Conservation (phyloP, 2,888 invertebrate species). For the Branchellion lobata region DNA sequence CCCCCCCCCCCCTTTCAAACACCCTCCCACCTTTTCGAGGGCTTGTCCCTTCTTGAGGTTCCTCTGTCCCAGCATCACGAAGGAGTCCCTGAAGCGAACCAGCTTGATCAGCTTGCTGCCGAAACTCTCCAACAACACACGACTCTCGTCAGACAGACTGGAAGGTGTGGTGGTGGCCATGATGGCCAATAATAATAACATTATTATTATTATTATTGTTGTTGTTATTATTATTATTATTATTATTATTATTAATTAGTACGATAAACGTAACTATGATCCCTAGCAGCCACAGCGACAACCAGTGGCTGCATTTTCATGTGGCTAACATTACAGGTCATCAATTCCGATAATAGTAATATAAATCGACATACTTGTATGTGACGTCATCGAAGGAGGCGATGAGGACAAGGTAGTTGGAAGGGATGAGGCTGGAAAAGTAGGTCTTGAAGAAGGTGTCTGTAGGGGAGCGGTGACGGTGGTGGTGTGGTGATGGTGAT, state of each 20-base stretch:
- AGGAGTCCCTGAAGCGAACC: constrained; percentile 58
- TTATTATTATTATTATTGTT: background rate
- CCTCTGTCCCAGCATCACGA: constrained; percentile 61
- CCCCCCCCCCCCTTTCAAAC: too few relatives aligned
- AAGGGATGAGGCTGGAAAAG: constrained; percentile 56
- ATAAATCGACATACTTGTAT: constrained; percentile 55
- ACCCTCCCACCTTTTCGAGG: constrained; percentile 60
- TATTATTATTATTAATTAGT: background rate
- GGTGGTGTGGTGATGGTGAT: too few relatives aligned
- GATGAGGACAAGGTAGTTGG: constrained; percentile 54
- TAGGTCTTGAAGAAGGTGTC: constrained; percentile 57
- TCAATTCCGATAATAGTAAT: too few relatives aligned
- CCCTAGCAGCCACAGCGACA: background rate
- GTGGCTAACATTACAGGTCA: too few relatives aligned
- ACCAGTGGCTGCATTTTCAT: too few relatives aligned
- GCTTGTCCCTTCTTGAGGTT: constrained; percentile 54
- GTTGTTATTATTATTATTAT: background rate
- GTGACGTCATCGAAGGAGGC: constrained; percentile 60
- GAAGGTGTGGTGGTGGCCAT: constrained; percentile 38
- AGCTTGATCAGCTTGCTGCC: constrained; percentile 57
- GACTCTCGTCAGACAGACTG: constrained; percentile 58
- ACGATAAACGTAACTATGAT: background rate
- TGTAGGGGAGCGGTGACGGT: constrained; percentile 46
- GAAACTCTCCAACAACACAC: constrained; percentile 56
- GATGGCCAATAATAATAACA: background rate